Evolutionary conservation across 2,888 invertebrate genomes (phyloP), one percentile per base, ranked within the genome.

Genomic region (Barypeithes pellucidus): DNA sequence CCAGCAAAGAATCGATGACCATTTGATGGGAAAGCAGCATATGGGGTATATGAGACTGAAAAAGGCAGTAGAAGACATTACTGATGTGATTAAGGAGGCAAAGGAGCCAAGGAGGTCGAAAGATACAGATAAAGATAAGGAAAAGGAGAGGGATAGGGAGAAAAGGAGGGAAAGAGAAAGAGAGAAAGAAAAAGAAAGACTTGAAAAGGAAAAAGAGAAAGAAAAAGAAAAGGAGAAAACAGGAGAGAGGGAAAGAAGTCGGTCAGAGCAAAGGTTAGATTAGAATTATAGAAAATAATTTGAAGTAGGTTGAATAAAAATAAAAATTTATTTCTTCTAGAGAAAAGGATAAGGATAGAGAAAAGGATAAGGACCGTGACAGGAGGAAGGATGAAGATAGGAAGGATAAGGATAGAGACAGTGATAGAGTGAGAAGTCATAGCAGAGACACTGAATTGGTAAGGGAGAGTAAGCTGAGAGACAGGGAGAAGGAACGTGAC

Each of bases 11-110:
- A 95, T 99, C 71, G 98, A 99, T 82, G 99, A 99, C 85, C 99
- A 99, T 88, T 88, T 99, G 69, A 96, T 96, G 90, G 99, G 99
- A 33, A 99, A 99, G 88, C 99, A 99, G 86, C 99, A 99, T 88
- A 93, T 98, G 77, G 99, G 99, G 2, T 93, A 92, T 80, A 92
- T 91, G 70, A 90, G 91, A 81, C 85, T 93, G 69, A 91, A 92
- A 66, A 89, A 90, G 82, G 92, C 92, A 0, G 91, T 91, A 18
- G 91, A 91, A 65, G 92, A 92, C 83, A 73, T 81, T 59, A 73
- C 68, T 86, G 88, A 89, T 47, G 87, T 88, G 47, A 87, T 89
- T 8, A 74, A 50, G n/a, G 69, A 73, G 20, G 89, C 83, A 11
- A 80, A 83, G 63, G 63, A 71, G 47, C 75, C 75, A 45, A 71